These are phyloP conservation scores for Hirudinaria manillensis DNA, from an alignment of 2,888 invertebrate species.

Conservation along the genomic window DNA sequence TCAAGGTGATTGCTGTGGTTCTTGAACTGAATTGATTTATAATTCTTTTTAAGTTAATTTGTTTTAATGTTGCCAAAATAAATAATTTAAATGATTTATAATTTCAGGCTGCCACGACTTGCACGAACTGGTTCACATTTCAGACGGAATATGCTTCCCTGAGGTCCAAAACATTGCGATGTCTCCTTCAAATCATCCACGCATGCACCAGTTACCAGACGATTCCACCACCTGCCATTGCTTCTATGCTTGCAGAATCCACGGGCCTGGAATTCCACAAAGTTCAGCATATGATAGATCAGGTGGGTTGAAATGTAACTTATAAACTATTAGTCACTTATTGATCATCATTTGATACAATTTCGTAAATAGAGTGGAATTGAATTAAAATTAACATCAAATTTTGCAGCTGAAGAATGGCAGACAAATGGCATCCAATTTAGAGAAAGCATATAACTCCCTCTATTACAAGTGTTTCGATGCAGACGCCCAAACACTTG, in stretches of 20 bases:
- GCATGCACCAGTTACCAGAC: slow-evolving; percentile 73
- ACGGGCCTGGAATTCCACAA: slow-evolving; percentile 71
- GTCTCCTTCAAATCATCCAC: slow-evolving; percentile 61
- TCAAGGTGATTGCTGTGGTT: not conserved
- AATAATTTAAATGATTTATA: not conserved
- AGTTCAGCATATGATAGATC: slow-evolving; percentile 73
- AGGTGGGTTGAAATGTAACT: slow-evolving; percentile 55
- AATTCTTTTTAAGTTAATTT: not conserved
- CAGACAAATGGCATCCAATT: slow-evolving; percentile 66
- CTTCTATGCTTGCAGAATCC: slow-evolving; percentile 67
- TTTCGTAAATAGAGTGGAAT: too few relatives aligned
- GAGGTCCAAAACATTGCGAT: slow-evolving; percentile 58
- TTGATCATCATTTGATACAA: too few relatives aligned
- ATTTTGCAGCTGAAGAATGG: slow-evolving; percentile 64
- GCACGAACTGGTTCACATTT: slow-evolving; percentile 57
- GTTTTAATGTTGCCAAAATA: not conserved
- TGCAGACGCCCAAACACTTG: slow-evolving; percentile 60
- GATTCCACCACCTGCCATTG: slow-evolving; percentile 86
- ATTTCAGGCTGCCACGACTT: slow-evolving; percentile 45
- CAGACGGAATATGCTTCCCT: slow-evolving; percentile 72
- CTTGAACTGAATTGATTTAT: too few relatives aligned
- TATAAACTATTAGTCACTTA: not conserved
- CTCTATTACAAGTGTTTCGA: slow-evolving; percentile 78
- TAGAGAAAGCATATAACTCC: slow-evolving; percentile 69
- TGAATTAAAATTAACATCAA: too few relatives aligned